Base-by-base conservation (phyloP, 30 jellyfish, hydroid and myxozoan genomes). In the Calvadosia cruxmelitensis region DNA sequence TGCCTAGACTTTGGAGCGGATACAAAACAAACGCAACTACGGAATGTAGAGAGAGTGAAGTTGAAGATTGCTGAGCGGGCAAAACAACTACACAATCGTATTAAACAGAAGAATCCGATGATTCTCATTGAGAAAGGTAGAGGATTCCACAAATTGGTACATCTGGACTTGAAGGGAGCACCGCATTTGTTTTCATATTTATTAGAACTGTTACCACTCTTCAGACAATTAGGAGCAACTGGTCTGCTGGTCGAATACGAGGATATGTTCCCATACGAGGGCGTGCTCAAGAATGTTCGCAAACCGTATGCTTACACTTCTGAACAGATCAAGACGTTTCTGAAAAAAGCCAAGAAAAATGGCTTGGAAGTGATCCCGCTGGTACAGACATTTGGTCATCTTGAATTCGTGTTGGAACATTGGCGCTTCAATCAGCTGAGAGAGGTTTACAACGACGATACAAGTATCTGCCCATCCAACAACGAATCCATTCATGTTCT, bases 261-360 rank as follows among this genome's bases (percentile, higher is more conserved):
- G 64, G 93, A 79, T 31, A 79, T 79, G 93, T 79, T 79, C 49
- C 93, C 93, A 16, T 79, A 79, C 67, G 12, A 27, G 24, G 87
- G 87, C 3, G 16, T n/a, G 3, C 29, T 79, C 10, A 50, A 52
- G 10, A 35, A 26, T 16, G 29, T 79, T 34, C 12, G 80, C n/a
- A 52, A 73, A 10, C 64, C 20, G 12, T 35, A 35, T 79, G 81
- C 93, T 1, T 79, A 79, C 67, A 62, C 75, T 69, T 63, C 7
- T 0, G 27, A 69, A 3, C 52, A 79, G 50, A 79, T 79, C 20
- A 49, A 42, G 30, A 34, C 31, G 49, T 24, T 79, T n/a, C 53
- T 71, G 29, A 35, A 26, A 29, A 27, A 23, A 27, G 79, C 80
- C 16, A 79, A 66, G 27, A 50, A 62, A 7, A 23, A 49, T 10